Conservation (phyloP, 2,797 vertebrate genomes). For the Malurus splendens region DNA sequence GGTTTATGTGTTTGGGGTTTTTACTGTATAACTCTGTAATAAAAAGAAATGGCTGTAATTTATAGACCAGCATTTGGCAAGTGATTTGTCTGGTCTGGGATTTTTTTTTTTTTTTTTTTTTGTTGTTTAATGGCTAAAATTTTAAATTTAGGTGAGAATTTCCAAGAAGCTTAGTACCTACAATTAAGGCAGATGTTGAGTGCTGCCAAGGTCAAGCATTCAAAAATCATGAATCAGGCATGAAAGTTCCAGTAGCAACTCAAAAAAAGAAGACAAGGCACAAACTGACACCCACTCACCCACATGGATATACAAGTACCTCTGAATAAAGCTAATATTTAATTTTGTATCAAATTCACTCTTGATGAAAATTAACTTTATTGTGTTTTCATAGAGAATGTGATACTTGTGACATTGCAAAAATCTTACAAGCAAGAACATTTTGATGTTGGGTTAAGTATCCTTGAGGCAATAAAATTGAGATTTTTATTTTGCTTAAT, state of each 20-base stretch:
- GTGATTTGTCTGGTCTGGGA: not conserved
- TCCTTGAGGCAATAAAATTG: not conserved
- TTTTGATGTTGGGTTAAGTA: not conserved
- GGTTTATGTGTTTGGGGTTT: conserved; percentile 43
- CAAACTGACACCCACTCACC: not conserved
- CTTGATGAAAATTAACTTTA: not conserved
- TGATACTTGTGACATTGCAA: not conserved
- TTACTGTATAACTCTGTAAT: conserved; percentile 3
- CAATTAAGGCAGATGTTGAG: not conserved
- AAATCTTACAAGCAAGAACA: not conserved
- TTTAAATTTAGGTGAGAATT: conserved; percentile 33
- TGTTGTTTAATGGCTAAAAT: not conserved
- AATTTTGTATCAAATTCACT: not conserved
- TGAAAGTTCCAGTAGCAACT: not conserved
- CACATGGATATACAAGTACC: not conserved
- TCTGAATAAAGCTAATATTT: not conserved
- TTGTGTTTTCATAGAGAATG: not conserved
- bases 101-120: not conserved
- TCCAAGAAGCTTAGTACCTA: conserved; percentile 12
- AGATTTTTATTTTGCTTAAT: not conserved
- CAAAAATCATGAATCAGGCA: not conserved
- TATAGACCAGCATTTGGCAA: conserved; percentile 16
- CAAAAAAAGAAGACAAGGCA: not conserved
- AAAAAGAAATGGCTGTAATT: conserved; percentile 49
- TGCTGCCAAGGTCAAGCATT: not conserved